Evolutionary conservation across 2,113 vertebrate genomes (phyloP).

Genomic region (Harpagus bidentatus): DNA sequence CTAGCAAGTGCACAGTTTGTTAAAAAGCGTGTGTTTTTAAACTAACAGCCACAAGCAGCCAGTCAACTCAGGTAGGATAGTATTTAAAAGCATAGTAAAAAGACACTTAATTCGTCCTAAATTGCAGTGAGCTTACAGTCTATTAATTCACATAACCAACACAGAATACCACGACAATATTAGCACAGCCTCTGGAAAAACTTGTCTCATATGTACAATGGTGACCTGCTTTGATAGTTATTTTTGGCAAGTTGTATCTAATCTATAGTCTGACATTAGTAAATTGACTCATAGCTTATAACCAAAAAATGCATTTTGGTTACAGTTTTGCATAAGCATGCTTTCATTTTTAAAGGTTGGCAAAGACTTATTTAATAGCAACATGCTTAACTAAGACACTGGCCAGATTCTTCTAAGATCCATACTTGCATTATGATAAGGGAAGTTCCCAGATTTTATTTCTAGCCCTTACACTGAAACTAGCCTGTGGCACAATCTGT

Average conservation of each 20-base stretch:
- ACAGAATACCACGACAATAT: not conserved
- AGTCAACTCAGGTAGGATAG: not conserved
- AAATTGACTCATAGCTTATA: slow-evolving; percentile 15
- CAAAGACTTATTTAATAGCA: not conserved
- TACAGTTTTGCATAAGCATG: not conserved
- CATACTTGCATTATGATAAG: not conserved
- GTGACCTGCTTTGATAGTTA: slow-evolving; percentile 46
- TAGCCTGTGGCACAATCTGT: not conserved
- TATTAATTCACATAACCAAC: not conserved
- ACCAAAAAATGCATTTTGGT: not conserved
- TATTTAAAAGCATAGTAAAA: not conserved
- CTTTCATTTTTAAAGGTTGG: not conserved
- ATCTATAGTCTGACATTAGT: slow-evolving; percentile 54
- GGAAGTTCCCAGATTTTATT: not conserved
- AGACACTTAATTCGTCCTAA: not conserved
- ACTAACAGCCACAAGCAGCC: not conserved
- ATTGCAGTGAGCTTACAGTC: not conserved
- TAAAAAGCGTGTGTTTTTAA: not conserved
- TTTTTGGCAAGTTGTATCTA: slow-evolving; percentile 40
- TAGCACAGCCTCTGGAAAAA: not conserved
- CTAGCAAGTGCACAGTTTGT: not conserved
- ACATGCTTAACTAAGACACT: not conserved
- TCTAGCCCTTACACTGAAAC: not conserved
- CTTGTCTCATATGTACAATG: not conserved
- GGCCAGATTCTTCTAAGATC: not conserved